Conservation (phyloP, 2,797 vertebrate species). For the Sternarchorhynchus goeldii region DNA sequence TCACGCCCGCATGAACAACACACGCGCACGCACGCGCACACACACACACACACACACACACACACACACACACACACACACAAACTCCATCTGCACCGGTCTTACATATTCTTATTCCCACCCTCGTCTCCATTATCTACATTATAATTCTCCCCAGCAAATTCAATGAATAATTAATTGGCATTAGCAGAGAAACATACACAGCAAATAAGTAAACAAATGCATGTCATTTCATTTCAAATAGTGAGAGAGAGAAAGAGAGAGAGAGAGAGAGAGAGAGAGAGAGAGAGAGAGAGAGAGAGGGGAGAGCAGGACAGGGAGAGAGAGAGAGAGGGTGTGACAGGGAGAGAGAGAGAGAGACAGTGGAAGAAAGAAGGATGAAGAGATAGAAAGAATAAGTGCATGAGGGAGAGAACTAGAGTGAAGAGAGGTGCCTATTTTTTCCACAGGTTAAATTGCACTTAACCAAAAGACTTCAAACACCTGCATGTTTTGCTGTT, state of each 20-base stretch:
- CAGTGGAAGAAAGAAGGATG: slow-evolving; percentile 16
- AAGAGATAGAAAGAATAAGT: slow-evolving; percentile 54
- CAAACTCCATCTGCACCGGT: not conserved
- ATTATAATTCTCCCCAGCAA: slow-evolving; percentile 9
- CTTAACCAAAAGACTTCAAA: too few species aligned
- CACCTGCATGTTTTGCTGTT: too few species aligned
- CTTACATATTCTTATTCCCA: not conserved
- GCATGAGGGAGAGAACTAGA: not conserved
- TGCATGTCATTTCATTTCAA: slow-evolving; percentile 49
- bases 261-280: slow-evolving; percentile 60
- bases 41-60: slow-evolving; percentile 31
- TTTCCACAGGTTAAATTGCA: too few species aligned
- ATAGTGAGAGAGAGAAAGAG: not conserved
- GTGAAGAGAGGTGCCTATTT: not conserved
- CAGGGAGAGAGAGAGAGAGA: not conserved
- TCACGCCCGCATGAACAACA: slow-evolving; percentile 30
- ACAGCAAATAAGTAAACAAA: slow-evolving; percentile 21
- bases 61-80: slow-evolving; percentile 40
- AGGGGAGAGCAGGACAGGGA: not conserved
- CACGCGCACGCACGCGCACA: slow-evolving; percentile 5
- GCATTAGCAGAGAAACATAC: slow-evolving; percentile 14
- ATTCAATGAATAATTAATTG: slow-evolving; percentile 30
- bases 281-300: too few species aligned
- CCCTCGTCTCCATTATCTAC: too few species aligned
- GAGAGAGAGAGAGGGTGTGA: not conserved